A percentile compares a stretch with the other conserved stretches of the same genome.
Conservation (phyloP, 2,888 invertebrate species). For the Incurvaria masculella region DNA sequence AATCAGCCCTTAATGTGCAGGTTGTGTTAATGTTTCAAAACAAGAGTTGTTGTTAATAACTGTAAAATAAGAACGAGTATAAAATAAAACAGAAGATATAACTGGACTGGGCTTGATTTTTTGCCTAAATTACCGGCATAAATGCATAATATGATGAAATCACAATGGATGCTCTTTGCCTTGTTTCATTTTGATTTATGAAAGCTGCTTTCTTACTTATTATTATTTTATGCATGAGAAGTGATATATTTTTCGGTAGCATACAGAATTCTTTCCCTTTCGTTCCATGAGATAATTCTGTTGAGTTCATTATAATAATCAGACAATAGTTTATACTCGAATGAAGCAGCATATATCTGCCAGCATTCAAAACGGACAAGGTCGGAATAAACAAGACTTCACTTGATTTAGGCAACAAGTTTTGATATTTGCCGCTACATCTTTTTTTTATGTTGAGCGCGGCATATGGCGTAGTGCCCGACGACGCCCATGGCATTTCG, state of each 20-base stretch:
- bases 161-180: not conserved
- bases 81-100: too few relatives aligned
- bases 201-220: not conserved
- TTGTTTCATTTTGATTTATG: not conserved
- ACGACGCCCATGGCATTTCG: too few relatives aligned
- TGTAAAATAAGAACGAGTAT: too few relatives aligned
- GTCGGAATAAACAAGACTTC: too few relatives aligned
- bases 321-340: constrained; percentile 43
- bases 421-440: too few relatives aligned
- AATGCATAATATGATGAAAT: not conserved
- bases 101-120: too few relatives aligned
- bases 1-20: too few relatives aligned
- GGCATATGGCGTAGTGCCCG: too few relatives aligned
- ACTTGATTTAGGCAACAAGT: too few relatives aligned
- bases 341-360: constrained; percentile 25
- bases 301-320: constrained; percentile 46
- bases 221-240: not conserved
- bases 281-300: not conserved
- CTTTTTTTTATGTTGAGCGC: too few relatives aligned
- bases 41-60: too few relatives aligned
- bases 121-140: not conserved
- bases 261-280: not conserved
- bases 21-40: too few relatives aligned
- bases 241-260: not conserved
- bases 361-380: not conserved